Percentiles rank a stretch among this genome's conserved stretches.
Conservation (phyloP, 2,888 invertebrate genomes). For the Epirrhoe tristata region DNA sequence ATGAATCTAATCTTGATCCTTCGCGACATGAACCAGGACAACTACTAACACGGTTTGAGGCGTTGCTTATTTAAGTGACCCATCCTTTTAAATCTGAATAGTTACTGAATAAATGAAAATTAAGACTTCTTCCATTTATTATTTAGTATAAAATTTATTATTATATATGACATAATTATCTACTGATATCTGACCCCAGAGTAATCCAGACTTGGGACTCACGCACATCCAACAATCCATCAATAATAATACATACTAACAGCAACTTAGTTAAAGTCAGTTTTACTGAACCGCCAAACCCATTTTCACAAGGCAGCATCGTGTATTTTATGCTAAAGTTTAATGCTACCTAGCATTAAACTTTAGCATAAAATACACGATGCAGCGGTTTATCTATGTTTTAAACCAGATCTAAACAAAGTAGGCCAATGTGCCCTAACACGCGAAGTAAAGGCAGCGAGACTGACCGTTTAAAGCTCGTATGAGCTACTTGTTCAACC, state of each 20-base stretch:
- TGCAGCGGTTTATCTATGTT: slow-evolving; percentile 35
- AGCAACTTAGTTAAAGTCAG: not conserved
- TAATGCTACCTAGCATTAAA: slow-evolving; percentile 18
- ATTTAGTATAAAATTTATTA: not conserved
- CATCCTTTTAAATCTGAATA: no score
- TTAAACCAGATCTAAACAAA: slow-evolving; percentile 38
- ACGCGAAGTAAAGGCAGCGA: slow-evolving; percentile 44
- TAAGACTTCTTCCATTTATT: no score
- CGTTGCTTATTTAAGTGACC: no score
- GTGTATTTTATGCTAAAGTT: no score
- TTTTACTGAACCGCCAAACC: slow-evolving; percentile 3
- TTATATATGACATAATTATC: not conserved
- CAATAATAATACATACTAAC: no score
- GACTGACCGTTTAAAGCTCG: not conserved
- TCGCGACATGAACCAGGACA: no score
- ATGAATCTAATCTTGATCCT: no score
- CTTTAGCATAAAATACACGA: slow-evolving; percentile 27
- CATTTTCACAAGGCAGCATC: slow-evolving; percentile 16
- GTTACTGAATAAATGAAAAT: no score
- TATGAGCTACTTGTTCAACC: not conserved
- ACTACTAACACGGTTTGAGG: no score
- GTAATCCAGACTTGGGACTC: no score
- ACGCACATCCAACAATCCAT: no score
- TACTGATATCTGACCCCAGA: no score
- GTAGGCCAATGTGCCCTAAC: slow-evolving; percentile 51